Conservation (phyloP, 2,113 vertebrate species). For the Alaudala cheleensis region DNA sequence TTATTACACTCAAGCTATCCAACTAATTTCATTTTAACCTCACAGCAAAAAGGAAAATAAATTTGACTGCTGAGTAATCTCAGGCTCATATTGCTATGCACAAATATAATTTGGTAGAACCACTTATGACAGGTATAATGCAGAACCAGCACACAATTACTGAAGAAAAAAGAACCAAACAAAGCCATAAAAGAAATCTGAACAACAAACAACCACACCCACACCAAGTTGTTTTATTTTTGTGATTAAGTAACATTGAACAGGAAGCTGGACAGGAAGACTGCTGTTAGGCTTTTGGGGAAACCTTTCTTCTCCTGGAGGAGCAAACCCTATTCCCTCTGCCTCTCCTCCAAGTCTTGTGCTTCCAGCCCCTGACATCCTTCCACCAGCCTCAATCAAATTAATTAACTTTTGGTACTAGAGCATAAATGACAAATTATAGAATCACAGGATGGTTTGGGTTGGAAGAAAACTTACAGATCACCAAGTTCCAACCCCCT, state of each 20-base stretch:
- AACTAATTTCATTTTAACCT: background rate
- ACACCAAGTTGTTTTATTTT: background rate
- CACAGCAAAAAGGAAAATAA: background rate
- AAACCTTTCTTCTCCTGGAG: background rate
- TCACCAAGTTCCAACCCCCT: fast-evolving
- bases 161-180: background rate
- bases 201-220: background rate
- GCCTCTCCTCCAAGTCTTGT: fast-evolving
- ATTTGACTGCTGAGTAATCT: background rate
- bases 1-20: background rate
- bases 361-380: background rate
- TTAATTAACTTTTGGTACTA: background rate
- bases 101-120: background rate
- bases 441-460: background rate
- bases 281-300: background rate
- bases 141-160: background rate
- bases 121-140: background rate
- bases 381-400: background rate
- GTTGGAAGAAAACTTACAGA: background rate
- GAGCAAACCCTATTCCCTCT: background rate
- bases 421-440: background rate
- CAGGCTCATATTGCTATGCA: background rate
- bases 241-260: background rate
- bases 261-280: background rate
- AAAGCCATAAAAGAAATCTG: background rate